These are phyloP conservation scores for Sphecodes monilicornis DNA, from an alignment of 2,888 invertebrate genomes.

Conservation along the genomic window DNA sequence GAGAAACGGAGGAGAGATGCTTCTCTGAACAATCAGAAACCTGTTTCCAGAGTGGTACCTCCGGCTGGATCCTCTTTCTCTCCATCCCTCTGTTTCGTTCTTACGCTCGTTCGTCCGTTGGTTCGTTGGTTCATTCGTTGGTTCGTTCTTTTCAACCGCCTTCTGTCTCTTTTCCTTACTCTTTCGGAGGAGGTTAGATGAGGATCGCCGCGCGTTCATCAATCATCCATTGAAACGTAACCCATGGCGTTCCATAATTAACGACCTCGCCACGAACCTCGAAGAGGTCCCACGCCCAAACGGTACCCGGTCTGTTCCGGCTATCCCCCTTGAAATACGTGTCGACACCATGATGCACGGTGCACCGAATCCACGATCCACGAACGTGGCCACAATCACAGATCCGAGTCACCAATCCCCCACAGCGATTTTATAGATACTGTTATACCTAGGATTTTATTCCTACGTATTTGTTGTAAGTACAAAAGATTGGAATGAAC, in stretches of 20 bases:
- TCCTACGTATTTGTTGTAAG: not conserved
- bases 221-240: conserved; percentile 82
- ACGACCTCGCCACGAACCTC: conserved; percentile 77
- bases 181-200: conserved; percentile 71
- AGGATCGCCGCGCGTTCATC: conserved; percentile 79
- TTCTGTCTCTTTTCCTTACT: conserved; percentile 43
- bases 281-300: conserved; percentile 78
- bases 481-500: not conserved
- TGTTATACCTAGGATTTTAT: not conserved
- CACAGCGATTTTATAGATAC: not conserved
- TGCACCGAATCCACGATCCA: conserved; percentile 36
- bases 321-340: conserved; percentile 50
- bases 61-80: conserved; percentile 67
- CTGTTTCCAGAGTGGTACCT: conserved; percentile 76
- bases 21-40: conserved; percentile 76
- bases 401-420: not conserved
- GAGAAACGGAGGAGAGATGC: conserved; percentile 65
- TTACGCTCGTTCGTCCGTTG: conserved; percentile 25
- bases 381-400: not conserved
- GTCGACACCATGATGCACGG: conserved; percentile 53
- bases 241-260: conserved; percentile 82
- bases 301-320: conserved; percentile 60
- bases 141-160: conserved; percentile 41
- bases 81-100: conserved; percentile 46
- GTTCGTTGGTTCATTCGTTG: conserved; percentile 35